Evolutionary conservation across 2,888 invertebrate species (phyloP).

Genomic region (Elaeidobius kamerunicus): DNA sequence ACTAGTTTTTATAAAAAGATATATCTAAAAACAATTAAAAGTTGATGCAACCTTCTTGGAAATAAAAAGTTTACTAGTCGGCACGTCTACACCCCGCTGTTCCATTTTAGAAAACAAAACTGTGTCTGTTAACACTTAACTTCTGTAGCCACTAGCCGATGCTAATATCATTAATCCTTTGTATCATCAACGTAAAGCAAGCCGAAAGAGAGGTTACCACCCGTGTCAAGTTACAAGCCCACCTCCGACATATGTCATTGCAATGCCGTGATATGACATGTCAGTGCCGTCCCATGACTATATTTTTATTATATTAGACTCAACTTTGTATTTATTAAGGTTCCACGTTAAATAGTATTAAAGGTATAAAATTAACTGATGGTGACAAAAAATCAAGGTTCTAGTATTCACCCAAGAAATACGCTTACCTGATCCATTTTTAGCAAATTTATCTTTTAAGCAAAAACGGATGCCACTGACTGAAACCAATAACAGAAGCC

Average conservation of each 20-base stretch:
- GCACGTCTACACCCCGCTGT: conserved; percentile 3
- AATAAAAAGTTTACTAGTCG: too few species aligned
- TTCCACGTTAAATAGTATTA: too few species aligned
- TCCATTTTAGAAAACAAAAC: conserved; percentile 1
- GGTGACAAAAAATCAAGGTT: too few species aligned
- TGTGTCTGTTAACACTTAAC: conserved; percentile 12
- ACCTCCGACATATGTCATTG: conserved; percentile 11
- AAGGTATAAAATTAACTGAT: too few species aligned
- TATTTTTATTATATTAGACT: too few species aligned
- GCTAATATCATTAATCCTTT: conserved; percentile 11
- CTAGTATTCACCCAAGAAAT: too few species aligned
- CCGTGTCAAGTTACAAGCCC: conserved; percentile 10
- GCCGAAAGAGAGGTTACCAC: conserved; percentile 9
- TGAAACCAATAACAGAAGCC: conserved; percentile 26
- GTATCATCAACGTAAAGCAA: conserved; percentile 10
- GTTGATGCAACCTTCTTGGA: too few species aligned
- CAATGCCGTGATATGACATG: not conserved
- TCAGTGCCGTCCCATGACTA: not conserved
- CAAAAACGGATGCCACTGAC: conserved; percentile 1
- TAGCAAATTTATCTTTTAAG: not conserved
- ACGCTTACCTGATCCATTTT: not conserved
- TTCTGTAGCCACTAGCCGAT: conserved; percentile 4
- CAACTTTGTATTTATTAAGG: too few species aligned
- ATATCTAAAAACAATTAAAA: too few species aligned
- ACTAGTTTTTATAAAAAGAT: too few species aligned